phyloP scores from a whole-genome alignment of 2,888 invertebrate genomes.

The Eretmocerus hayati region DNA sequence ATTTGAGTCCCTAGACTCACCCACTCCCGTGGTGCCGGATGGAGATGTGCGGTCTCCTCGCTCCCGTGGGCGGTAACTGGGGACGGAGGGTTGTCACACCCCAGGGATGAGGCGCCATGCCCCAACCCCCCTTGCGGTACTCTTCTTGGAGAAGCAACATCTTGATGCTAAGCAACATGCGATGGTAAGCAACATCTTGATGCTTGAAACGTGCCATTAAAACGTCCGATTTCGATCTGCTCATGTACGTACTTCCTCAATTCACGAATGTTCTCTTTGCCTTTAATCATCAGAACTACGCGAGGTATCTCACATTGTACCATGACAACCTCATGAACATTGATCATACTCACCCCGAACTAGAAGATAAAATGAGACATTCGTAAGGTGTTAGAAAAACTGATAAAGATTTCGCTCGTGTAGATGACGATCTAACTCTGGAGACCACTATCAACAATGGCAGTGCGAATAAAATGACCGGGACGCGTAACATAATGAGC shows the following conservation, averaged over 20 bases:
- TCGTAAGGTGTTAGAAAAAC: not conserved
- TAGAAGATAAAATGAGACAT: slow-evolving; percentile 10
- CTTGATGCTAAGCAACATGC: slow-evolving; percentile 27
- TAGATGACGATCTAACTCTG: not conserved
- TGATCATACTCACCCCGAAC: slow-evolving; percentile 20
- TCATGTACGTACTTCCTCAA: slow-evolving; percentile 19
- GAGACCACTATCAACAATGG: not conserved
- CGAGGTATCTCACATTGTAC: slow-evolving; percentile 16
- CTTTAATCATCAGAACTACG: slow-evolving; percentile 23
- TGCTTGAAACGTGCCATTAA: slow-evolving; percentile 31
- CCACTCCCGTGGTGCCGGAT: too few relatives aligned
- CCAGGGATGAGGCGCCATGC: too few relatives aligned
- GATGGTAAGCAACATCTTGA: slow-evolving; percentile 12
- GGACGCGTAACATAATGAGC: not conserved
- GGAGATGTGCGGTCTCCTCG: too few relatives aligned
- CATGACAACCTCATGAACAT: slow-evolving; percentile 16
- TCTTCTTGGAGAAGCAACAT: slow-evolving; percentile 21
- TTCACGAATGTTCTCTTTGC: slow-evolving; percentile 21
- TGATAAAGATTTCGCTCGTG: not conserved
- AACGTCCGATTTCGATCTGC: slow-evolving; percentile 31
- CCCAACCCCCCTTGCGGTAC: too few relatives aligned
- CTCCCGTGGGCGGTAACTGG: too few relatives aligned
- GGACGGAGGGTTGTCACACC: too few relatives aligned
- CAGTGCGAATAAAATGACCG: not conserved
- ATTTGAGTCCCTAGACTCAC: too few relatives aligned